A percentile compares a stretch with the other conserved stretches of the same genome.
phyloP scores from a whole-genome alignment of 37 sponge, comb jelly and placozoan genomes.

The Theonella swinhoei region DNA sequence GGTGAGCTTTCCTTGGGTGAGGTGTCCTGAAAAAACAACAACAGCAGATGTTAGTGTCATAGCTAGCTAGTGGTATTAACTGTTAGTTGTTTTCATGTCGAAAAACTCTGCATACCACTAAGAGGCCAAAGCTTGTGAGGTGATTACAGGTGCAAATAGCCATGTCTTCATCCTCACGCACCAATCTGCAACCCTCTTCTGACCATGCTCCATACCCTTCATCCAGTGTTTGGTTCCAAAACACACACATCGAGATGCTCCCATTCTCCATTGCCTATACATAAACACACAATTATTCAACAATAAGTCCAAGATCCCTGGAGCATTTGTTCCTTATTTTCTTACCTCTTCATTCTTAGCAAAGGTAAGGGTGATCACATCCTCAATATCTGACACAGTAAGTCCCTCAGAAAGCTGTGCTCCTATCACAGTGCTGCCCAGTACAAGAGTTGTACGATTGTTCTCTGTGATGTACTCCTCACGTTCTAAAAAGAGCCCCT shows the following conservation, averaged over 20 bases:
- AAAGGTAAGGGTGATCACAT: conserved; percentile 23
- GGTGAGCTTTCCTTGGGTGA: neutral
- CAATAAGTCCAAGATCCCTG: neutral
- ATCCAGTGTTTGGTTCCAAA: too few relatives aligned
- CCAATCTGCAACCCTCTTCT: conserved; percentile 11
- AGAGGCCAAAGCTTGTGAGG: conserved; percentile 37
- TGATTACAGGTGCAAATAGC: conserved; percentile 41
- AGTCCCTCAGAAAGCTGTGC: conserved; percentile 33
- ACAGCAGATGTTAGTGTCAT: neutral
- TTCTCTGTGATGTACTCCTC: neutral
- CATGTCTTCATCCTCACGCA: neutral
- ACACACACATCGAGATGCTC: too few relatives aligned
- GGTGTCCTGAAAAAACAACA: neutral
- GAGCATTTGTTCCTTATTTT: conserved; percentile 8
- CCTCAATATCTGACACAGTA: conserved; percentile 2
- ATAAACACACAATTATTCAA: too few relatives aligned
- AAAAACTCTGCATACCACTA: conserved; percentile 50
- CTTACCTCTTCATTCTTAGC: neutral
- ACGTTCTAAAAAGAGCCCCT: neutral
- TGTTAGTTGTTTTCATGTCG: too few relatives aligned
- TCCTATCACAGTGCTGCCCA: conserved; percentile 12
- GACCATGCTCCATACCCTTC: conserved; percentile 1
- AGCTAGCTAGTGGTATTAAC: too few relatives aligned
- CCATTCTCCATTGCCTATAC: too few relatives aligned
- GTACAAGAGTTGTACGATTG: neutral